Percentiles rank a stretch among this genome's conserved stretches.
phyloP scores from a whole-genome alignment of 2,888 invertebrate species.

The Sycophila texana region DNA sequence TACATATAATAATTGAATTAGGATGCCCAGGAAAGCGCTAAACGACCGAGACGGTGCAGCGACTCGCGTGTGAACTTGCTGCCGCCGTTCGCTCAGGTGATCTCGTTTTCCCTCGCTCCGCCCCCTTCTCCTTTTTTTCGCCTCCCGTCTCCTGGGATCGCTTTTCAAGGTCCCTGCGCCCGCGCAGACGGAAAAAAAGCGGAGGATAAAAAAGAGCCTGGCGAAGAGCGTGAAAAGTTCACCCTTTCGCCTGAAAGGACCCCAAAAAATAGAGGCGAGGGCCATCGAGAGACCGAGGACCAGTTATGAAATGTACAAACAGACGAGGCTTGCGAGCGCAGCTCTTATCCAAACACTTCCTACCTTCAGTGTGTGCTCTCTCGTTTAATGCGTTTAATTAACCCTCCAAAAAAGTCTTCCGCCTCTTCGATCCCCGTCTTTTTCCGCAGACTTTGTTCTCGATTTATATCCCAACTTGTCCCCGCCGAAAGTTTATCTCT shows the following conservation, averaged over 20 bases:
- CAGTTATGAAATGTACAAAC: conserved; percentile 73
- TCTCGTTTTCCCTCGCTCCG: conserved; percentile 38
- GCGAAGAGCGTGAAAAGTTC: conserved; percentile 48
- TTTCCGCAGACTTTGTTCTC: not conserved
- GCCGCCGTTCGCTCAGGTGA: conserved; percentile 46
- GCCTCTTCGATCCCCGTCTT: conserved; percentile 13
- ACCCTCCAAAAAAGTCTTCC: conserved; percentile 34
- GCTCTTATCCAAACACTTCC: conserved; percentile 56
- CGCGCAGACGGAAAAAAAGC: not conserved
- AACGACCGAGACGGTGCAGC: conserved; percentile 57
- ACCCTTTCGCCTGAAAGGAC: conserved; percentile 36
- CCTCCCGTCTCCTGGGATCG: not conserved
- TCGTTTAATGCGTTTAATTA: conserved; percentile 49
- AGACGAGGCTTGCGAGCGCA: conserved; percentile 54
- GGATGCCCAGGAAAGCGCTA: conserved; percentile 59
- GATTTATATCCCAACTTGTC: too few species aligned
- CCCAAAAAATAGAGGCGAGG: not conserved
- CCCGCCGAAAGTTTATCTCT: too few species aligned
- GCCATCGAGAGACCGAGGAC: conserved; percentile 58
- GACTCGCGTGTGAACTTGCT: not conserved
- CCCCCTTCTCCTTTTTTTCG: not conserved
- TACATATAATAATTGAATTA: conserved; percentile 64
- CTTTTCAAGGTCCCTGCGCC: conserved; percentile 31
- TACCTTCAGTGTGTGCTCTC: conserved; percentile 55
- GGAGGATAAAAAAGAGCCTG: conserved; percentile 26